Conservation (phyloP, 2,113 vertebrate species). For the Nymphicus hollandicus region DNA sequence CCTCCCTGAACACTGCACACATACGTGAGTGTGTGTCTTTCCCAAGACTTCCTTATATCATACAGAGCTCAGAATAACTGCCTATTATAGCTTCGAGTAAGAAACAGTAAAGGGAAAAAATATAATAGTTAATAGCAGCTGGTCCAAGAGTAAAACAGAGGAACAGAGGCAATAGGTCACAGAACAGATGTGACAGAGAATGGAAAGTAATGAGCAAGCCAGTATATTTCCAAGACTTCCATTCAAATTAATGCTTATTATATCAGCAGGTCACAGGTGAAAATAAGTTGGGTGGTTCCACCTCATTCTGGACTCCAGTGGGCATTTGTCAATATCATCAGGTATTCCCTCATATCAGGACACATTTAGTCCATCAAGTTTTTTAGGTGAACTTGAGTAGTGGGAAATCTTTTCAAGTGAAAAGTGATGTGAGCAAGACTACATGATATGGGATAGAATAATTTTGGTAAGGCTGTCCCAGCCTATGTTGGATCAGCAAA, state of each 20-base stretch:
- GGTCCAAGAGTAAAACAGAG: slow-evolving; percentile 56
- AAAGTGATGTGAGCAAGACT: not conserved
- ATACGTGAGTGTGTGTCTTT: accelerated
- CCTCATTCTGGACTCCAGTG: not conserved
- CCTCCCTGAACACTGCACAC: not conserved
- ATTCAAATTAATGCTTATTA: slow-evolving; percentile 61
- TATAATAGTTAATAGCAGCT: slow-evolving; percentile 52
- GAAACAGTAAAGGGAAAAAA: slow-evolving; percentile 44
- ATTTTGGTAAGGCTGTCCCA: not conserved
- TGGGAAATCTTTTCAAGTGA: not conserved
- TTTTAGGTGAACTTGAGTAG: not conserved
- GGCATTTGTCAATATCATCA: slow-evolving; percentile 27
- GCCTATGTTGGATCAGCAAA: not conserved
- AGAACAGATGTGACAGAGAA: slow-evolving; percentile 55
- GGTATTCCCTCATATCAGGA: not conserved
- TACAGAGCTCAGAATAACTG: slow-evolving; percentile 15
- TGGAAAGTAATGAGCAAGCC: slow-evolving; percentile 60
- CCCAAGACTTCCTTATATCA: not conserved
- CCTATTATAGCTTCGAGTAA: slow-evolving; percentile 33
- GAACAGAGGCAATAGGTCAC: slow-evolving; percentile 56
- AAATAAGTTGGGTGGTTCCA: slow-evolving; percentile 12
- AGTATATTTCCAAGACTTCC: slow-evolving; percentile 24
- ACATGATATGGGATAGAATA: not conserved
- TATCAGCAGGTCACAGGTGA: not conserved
- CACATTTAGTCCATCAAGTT: not conserved